Percentiles rank a stretch among this genome's conserved stretches.
phyloP scores from a whole-genome alignment of 2,797 vertebrate species.

The Simalia tracyae region DNA sequence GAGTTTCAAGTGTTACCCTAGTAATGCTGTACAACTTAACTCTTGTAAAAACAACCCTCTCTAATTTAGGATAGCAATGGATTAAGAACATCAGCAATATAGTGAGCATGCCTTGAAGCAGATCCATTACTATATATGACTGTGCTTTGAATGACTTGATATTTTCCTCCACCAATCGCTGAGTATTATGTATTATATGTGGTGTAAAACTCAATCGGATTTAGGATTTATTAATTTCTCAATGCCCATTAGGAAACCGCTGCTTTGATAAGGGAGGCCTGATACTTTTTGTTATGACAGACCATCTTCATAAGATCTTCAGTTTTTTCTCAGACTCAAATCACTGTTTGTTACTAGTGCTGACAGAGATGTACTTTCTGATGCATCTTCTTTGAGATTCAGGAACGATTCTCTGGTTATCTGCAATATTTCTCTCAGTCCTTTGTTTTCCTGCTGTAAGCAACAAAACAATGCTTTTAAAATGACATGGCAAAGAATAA shows the following conservation, averaged over 20 bases:
- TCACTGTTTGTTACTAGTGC: constrained; percentile 86
- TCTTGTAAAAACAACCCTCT: not conserved
- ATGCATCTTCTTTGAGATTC: constrained; percentile 85
- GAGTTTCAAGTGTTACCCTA: not conserved
- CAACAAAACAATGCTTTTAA: constrained; percentile 19
- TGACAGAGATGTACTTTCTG: constrained; percentile 87
- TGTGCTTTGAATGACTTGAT: constrained; percentile 33
- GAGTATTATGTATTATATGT: constrained; percentile 30
- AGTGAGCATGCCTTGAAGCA: not conserved
- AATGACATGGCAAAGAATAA: not conserved
- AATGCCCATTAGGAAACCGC: constrained; percentile 62
- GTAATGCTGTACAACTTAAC: not conserved
- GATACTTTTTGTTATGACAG: constrained; percentile 46
- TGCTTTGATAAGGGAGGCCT: constrained; percentile 61
- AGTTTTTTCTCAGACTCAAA: constrained; percentile 89
- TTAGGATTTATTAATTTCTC: constrained; percentile 48
- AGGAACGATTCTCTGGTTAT: constrained; percentile 95
- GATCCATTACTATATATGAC: not conserved
- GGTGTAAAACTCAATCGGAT: constrained; percentile 28
- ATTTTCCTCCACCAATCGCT: not conserved
- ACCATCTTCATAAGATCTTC: constrained; percentile 54
- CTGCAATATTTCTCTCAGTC: constrained; percentile 92
- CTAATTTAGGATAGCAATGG: not conserved
- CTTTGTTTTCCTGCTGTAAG: constrained; percentile 90
- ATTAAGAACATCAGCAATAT: not conserved